phyloP scores from a whole-genome alignment of 2,113 vertebrate species.

The Dendropsophus ebraccatus region DNA sequence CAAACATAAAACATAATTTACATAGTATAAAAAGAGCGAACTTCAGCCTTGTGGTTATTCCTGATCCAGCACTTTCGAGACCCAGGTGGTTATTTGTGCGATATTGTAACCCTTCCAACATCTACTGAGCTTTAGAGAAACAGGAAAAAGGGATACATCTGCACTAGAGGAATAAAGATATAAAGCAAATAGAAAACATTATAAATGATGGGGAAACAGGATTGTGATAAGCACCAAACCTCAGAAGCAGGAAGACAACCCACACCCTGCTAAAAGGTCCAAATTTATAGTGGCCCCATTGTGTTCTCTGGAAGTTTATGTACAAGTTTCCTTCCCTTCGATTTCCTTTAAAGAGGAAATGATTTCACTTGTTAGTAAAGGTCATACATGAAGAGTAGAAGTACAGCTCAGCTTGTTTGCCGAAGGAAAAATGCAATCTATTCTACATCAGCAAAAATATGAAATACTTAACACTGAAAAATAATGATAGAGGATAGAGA shows the following conservation, averaged over 20 bases:
- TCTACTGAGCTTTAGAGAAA: constrained; percentile 66
- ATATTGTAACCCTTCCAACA: constrained; percentile 62
- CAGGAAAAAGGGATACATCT: constrained; percentile 75
- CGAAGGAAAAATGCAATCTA: constrained; percentile 19
- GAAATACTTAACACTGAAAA: constrained; percentile 18
- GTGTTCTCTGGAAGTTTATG: constrained; percentile 67
- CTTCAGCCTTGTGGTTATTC: constrained; percentile 58
- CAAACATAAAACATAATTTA: neutral
- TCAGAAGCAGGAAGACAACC: constrained; percentile 66
- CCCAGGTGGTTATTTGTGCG: constrained; percentile 67
- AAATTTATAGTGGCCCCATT: constrained; percentile 66
- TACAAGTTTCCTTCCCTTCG: constrained; percentile 69
- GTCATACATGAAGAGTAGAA: constrained; percentile 56
- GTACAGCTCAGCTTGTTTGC: constrained; percentile 13
- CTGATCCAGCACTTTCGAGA: constrained; percentile 60
- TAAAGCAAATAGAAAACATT: constrained; percentile 67
- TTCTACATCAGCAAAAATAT: constrained; percentile 28
- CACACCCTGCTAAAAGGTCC: constrained; percentile 66
- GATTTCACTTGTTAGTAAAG: constrained; percentile 62
- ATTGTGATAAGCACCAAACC: constrained; percentile 64
- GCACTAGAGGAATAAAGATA: constrained; percentile 62
- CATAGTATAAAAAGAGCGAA: constrained; percentile 19
- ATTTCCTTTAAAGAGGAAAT: constrained; percentile 68
- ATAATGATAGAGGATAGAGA: neutral
- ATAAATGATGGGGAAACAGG: constrained; percentile 66